Evolutionary conservation across 1,140 invertebrate genomes (phyloP).

Genomic region (Ceratina calcarata): DNA sequence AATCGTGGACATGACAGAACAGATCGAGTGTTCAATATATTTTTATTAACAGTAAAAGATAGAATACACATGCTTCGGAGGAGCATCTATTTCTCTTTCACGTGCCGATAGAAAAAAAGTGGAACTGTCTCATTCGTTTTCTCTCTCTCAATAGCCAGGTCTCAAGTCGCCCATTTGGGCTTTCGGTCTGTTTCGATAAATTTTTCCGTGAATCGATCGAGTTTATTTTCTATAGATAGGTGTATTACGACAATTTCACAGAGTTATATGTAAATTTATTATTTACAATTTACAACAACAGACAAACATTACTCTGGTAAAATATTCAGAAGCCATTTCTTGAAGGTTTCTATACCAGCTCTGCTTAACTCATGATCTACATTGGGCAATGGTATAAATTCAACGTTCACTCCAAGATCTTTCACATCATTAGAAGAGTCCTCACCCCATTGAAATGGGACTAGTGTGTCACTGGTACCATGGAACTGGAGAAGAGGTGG

Average conservation of each 20-base stretch:
- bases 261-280: not conserved
- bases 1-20: too few species aligned
- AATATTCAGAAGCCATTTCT: constrained; percentile 56
- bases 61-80: not conserved
- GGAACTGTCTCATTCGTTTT: not conserved
- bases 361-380: constrained; percentile 82
- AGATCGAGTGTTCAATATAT: too few species aligned
- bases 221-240: too few species aligned
- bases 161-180: too few species aligned
- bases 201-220: too few species aligned
- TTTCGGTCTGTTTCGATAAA: too few species aligned
- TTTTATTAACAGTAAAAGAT: too few species aligned
- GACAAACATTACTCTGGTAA: constrained; percentile 41
- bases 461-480: constrained; percentile 79
- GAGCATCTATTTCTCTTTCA: too few species aligned
- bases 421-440: constrained; percentile 78
- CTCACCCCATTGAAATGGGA: constrained; percentile 81
- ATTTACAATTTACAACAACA: not conserved
- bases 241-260: not conserved
- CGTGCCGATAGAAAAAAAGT: not conserved
- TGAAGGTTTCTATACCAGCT: constrained; percentile 74
- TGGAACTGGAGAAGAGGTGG: constrained; percentile 75
- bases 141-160: too few species aligned
- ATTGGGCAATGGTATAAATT: constrained; percentile 79
- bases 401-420: constrained; percentile 78